These are phyloP conservation scores for Dryadula phaetusa DNA, from an alignment of 2,888 invertebrate species.

Conservation along the genomic window DNA sequence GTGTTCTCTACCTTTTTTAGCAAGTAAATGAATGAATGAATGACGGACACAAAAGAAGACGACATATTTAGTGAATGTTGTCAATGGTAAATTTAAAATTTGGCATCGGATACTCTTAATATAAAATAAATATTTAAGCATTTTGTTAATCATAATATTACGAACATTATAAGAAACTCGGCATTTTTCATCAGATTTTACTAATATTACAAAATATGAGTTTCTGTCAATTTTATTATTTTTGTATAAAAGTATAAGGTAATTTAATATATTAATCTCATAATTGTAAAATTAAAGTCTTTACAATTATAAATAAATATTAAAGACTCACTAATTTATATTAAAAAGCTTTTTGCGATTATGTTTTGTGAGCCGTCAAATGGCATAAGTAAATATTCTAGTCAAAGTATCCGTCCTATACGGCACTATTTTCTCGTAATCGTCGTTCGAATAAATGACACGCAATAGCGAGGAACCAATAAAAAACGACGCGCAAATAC, in stretches of 20 bases:
- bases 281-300: background rate
- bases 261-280: background rate
- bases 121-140: background rate
- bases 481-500: slow-evolving; percentile 81
- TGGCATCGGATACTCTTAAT: slow-evolving; percentile 46
- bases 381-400: slow-evolving; percentile 8
- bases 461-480: slow-evolving; percentile 80
- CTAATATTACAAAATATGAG: no score
- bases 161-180: background rate
- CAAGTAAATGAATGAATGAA: slow-evolving; percentile 73
- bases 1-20: slow-evolving; percentile 65
- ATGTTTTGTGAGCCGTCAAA: background rate
- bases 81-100: slow-evolving; percentile 47
- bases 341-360: no score
- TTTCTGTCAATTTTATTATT: background rate
- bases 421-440: slow-evolving; percentile 66
- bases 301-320: background rate
- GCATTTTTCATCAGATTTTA: background rate
- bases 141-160: background rate
- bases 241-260: background rate
- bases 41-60: slow-evolving; percentile 58
- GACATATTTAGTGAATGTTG: slow-evolving; percentile 54
- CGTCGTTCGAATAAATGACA: slow-evolving; percentile 82
- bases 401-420: slow-evolving; percentile 51
- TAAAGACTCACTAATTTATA: background rate